These are phyloP conservation scores for Burhinus oedicnemus DNA, from an alignment of 2,113 vertebrate species.

Conservation along the genomic window DNA sequence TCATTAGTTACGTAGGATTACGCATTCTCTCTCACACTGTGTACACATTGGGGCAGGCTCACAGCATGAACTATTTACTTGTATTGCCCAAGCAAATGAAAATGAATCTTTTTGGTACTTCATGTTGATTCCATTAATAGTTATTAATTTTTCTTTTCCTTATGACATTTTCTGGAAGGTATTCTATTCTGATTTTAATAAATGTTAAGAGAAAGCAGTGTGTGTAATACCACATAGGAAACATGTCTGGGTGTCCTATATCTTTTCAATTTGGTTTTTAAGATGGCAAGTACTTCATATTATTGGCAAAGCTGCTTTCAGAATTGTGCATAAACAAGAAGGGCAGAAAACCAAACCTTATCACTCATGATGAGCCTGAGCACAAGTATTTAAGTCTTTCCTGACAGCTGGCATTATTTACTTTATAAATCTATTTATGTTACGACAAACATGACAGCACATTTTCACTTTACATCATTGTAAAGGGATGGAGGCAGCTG, in stretches of 20 bases:
- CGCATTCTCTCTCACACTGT: background rate
- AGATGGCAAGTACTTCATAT: background rate
- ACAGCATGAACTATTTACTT: background rate
- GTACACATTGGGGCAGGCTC: background rate
- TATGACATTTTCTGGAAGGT: background rate
- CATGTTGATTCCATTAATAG: background rate
- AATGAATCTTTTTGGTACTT: background rate
- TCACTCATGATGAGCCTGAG: background rate
- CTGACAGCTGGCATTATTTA: background rate
- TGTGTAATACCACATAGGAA: background rate
- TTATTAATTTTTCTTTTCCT: background rate
- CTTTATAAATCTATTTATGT: slow-evolving; percentile 30
- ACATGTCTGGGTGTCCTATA: background rate
- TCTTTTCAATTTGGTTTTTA: background rate
- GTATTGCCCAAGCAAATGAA: background rate
- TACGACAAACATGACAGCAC: background rate
- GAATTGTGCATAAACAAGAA: background rate
- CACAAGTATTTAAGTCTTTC: background rate
- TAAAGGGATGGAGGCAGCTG: background rate
- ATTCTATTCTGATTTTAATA: background rate
- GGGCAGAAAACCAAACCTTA: background rate
- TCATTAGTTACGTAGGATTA: background rate
- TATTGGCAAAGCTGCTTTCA: background rate
- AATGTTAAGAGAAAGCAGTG: background rate
- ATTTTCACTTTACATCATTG: slow-evolving; percentile 48